Percentiles rank a stretch among this genome's conserved stretches.
phyloP scores from a whole-genome alignment of 2,113 vertebrate genomes.

The Silurus meridionalis region DNA sequence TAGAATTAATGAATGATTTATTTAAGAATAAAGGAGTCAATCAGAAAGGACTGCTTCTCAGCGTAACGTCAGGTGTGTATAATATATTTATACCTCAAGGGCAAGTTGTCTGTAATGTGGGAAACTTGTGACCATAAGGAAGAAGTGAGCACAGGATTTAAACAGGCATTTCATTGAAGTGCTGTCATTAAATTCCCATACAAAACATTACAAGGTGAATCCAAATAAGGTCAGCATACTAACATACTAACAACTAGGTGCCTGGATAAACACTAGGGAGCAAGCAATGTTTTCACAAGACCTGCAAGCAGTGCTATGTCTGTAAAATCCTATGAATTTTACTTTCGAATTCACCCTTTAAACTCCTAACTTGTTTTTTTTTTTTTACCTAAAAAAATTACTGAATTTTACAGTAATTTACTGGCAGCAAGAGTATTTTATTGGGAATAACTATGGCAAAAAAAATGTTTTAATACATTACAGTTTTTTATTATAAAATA shows the following conservation, averaged over 20 bases:
- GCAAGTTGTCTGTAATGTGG: constrained; percentile 65
- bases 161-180: neutral
- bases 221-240: neutral
- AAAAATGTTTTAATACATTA: neutral
- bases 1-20: constrained; percentile 79
- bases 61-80: constrained; percentile 72
- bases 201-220: constrained; percentile 2
- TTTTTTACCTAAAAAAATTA: neutral
- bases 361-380: neutral
- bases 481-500: neutral
- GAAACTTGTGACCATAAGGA: neutral
- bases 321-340: neutral
- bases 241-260: neutral
- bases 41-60: constrained; percentile 73
- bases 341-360: neutral
- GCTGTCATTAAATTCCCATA: neutral
- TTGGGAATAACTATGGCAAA: neutral
- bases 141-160: constrained; percentile 6
- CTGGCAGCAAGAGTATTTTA: neutral
- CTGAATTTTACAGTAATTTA: neutral
- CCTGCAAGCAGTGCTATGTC: neutral
- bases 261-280: neutral
- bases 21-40: constrained; percentile 71
- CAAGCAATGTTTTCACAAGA: neutral
- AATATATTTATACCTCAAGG: constrained; percentile 81